These are phyloP conservation scores for Caenorhabditis drosophilae DNA, from an alignment of 2,888 invertebrate species.

Conservation along the genomic window DNA sequence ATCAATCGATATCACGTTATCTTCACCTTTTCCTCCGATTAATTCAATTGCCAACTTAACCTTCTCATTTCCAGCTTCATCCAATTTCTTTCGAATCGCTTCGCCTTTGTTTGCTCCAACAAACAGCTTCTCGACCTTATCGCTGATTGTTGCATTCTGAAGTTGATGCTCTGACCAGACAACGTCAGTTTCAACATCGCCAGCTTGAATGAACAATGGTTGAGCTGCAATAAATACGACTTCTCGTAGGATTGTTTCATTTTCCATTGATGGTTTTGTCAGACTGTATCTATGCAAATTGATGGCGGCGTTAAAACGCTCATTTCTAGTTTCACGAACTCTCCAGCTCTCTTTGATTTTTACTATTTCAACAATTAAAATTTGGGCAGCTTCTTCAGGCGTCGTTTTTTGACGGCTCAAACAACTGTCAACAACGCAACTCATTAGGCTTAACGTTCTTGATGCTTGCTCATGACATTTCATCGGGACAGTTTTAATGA, in stretches of 20 bases:
- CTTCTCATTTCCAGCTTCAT: constrained; percentile 55
- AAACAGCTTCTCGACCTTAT: constrained; percentile 18
- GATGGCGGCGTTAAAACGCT: constrained; percentile 50
- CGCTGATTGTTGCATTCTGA: constrained; percentile 18
- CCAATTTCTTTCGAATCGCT: constrained; percentile 21
- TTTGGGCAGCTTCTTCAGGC: neutral
- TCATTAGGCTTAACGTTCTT: neutral
- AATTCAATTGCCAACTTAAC: constrained; percentile 54
- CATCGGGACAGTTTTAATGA: neutral
- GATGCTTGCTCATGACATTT: neutral
- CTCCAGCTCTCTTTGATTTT: constrained; percentile 27
- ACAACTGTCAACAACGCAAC: neutral
- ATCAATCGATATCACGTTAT: constrained; percentile 6
- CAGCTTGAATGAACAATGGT: constrained; percentile 50
- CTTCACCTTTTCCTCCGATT: constrained; percentile 35
- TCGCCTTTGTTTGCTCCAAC: constrained; percentile 29
- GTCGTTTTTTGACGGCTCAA: neutral
- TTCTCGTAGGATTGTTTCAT: constrained; percentile 45
- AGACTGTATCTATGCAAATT: constrained; percentile 55
- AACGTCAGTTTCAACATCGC: constrained; percentile 48
- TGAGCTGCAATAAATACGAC: constrained; percentile 51
- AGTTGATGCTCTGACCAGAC: constrained; percentile 45
- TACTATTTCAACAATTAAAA: neutral
- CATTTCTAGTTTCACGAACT: constrained; percentile 35
- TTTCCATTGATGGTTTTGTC: constrained; percentile 40